Base-by-base conservation (phyloP, 2,797 vertebrate genomes). In the Epinephelus malabaricus region DNA sequence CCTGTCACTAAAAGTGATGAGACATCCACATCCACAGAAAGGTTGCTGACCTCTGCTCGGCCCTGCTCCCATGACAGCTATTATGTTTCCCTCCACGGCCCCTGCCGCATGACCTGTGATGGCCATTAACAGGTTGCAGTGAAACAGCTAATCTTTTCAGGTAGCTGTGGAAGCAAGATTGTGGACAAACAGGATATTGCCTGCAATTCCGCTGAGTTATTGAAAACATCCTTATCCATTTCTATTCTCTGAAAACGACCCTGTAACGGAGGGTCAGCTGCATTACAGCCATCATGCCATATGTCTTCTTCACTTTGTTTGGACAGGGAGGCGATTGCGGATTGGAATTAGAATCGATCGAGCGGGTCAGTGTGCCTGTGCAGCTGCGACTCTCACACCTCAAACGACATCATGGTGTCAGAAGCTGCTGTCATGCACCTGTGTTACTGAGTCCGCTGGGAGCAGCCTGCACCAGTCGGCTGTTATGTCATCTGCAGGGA, bases 281-380 rank as follows among this genome's bases (percentile, higher is more conserved):
- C 23, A 19, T 34, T 15, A 46, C n/a, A 45, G 54, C 23, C 43
- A 19, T 56, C 68, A 6, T 13, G 51, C 53, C 53, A 46, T 80
- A 77, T 17, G 68, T 92, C 84, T 89, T 69, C 73, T 58, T 75
- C 60, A 6, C 45, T 38, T 51, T 2, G 18, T 68, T 76, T 66
- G 53, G 81, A 87, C 71, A 68, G 63, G 67, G 25, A 76, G 67
- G 45, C 47, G 47, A 85, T 73, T 69, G 70, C 13, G 14, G 78
- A 61, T 45, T n/a, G 79, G 76, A 87, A 92, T 87, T 87, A 62
- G 88, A 88, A 91, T 92, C 43, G 74, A 91, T 91, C 8, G 18
- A 30, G 3, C 2, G 1, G 19, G 45, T 58, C 7, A 61, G 60
- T 78, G 69, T 12, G 73, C 14, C 30, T 49, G 40, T 54, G 80